Evolutionary conservation across 2,888 invertebrate species (phyloP).

Genomic region (Sphinx pinastri): DNA sequence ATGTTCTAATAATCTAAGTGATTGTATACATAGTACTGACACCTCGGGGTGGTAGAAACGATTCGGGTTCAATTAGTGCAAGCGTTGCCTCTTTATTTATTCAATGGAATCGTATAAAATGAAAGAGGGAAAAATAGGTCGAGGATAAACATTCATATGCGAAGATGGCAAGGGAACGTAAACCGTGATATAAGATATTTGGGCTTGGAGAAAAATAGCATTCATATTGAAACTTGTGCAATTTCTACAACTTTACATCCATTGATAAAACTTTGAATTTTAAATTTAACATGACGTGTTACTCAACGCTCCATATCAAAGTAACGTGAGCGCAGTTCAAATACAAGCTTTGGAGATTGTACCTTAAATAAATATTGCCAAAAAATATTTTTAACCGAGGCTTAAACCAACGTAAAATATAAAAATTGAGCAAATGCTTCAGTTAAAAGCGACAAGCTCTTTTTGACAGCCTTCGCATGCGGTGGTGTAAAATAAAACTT

Average conservation of each 20-base stretch:
- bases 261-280: not conserved
- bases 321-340: too few species aligned
- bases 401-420: not conserved
- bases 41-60: constrained; percentile 48
- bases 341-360: too few species aligned
- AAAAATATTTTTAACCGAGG: too few species aligned
- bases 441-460: constrained; percentile 11
- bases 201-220: not conserved
- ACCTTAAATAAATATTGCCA: too few species aligned
- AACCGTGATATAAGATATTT: constrained; percentile 12
- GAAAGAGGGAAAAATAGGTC: constrained; percentile 60
- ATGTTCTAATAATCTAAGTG: constrained; percentile 54
- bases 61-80: constrained; percentile 66
- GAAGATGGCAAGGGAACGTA: constrained; percentile 42
- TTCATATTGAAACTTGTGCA: constrained; percentile 4
- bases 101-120: constrained; percentile 63
- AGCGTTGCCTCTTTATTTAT: constrained; percentile 66
- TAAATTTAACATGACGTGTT: too few species aligned
- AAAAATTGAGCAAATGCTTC: not conserved
- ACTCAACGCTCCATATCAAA: too few species aligned
- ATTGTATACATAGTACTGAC: constrained; percentile 40
- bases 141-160: constrained; percentile 66
- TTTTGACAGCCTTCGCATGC: not conserved
- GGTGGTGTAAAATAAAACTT: not conserved
- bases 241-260: not conserved